phyloP scores from a whole-genome alignment of 2,888 invertebrate genomes.

The Epinotia ramella region DNA sequence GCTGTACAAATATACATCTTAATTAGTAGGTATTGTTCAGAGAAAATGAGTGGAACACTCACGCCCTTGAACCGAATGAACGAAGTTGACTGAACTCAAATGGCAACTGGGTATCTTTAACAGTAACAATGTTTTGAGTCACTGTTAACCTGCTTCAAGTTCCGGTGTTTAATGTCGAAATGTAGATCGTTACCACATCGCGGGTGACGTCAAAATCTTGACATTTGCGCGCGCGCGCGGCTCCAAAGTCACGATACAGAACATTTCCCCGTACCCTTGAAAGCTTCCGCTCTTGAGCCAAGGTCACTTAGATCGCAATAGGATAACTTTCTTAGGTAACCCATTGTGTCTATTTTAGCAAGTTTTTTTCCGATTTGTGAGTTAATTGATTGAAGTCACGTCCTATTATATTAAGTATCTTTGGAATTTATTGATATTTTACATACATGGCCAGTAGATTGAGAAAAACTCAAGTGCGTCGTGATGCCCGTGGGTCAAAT shows the following conservation, averaged over 20 bases:
- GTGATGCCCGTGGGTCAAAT: conserved; percentile 18
- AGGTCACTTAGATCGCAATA: conserved; percentile 57
- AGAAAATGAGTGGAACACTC: neutral
- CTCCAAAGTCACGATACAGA: conserved; percentile 59
- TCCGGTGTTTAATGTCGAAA: conserved; percentile 46
- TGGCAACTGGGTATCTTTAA: neutral
- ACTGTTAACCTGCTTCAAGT: conserved; percentile 9
- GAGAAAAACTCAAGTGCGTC: neutral
- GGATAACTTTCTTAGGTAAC: conserved; percentile 41
- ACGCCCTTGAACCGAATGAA: neutral
- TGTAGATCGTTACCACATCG: conserved; percentile 51
- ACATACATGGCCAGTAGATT: neutral
- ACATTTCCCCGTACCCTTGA: conserved; percentile 72
- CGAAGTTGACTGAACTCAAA: conserved; percentile 23
- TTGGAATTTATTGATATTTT: neutral
- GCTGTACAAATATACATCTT: no score
- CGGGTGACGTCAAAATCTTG: conserved; percentile 65
- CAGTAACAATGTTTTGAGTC: conserved; percentile 4
- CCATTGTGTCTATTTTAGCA: neutral
- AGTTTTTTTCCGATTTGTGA: neutral
- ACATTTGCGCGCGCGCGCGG: conserved; percentile 69
- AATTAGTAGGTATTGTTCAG: no score
- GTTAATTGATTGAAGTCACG: neutral
- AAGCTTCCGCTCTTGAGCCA: conserved; percentile 67
- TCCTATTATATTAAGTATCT: neutral